Evolutionary conservation across 1,140 invertebrate species (phyloP), one percentile per base, ranked within the genome.

Genomic region (Drosophila carrolli): DNA sequence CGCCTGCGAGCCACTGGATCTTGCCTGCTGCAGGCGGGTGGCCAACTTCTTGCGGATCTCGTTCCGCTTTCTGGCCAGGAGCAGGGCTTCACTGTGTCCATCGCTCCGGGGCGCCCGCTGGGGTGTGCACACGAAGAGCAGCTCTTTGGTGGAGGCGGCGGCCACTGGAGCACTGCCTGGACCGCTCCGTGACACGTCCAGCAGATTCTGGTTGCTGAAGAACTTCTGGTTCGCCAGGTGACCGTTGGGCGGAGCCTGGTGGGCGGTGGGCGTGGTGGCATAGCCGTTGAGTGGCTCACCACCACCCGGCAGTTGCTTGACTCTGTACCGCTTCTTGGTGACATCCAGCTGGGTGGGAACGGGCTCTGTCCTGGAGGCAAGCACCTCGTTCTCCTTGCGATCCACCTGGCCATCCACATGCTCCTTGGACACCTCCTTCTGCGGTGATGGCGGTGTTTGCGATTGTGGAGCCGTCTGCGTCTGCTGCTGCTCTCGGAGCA

Each of bases 401-500:
- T 53, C 44, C 56, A 56, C 46, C 37, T 51, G 32, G 23, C 32
- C 10, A n/a, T 44, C 44, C 41, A 37, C 62, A 46, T 63, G 47
- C 13, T 62, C 60, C 14, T 62, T 29, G 9, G 19, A 29, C 14
- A 16, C 7, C 23, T 77, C 75, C 37, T 71, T 78, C 78, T 75
- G 92, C 81, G 70, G 67, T 7, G 65, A 70, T 88, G 90, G 67
- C 32, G 23, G 62, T 40, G 65, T 8, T 47, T 63, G 76, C 67
- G 81, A 16, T 46, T 75, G 80, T 19, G 67, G 54, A 37, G 50
- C 60, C 55, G 55, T 16, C 51, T 78, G 74, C 13, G 75, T 61
- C 19, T 93, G 91, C 37, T 93, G 91, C 56, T 95, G 94, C 51
- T 95, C 94, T 66, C 94, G 94, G 8, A 96, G 91, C 53, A 95